These are phyloP conservation scores for Catagonus wagneri DNA, from an alignment of 2,113 vertebrate species.

Conservation along the genomic window DNA sequence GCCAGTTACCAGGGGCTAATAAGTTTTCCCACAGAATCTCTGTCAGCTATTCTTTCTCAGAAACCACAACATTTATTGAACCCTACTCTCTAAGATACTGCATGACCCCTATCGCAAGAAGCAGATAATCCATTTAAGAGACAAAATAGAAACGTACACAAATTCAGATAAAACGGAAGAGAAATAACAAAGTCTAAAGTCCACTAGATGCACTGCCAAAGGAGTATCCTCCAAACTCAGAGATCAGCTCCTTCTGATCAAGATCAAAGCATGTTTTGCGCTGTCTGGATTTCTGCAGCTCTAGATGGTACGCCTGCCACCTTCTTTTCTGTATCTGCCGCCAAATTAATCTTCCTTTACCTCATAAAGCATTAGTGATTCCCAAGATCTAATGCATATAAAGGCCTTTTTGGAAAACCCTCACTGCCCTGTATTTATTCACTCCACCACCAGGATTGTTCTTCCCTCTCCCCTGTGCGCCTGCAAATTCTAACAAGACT, in stretches of 20 bases:
- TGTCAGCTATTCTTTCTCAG: not conserved
- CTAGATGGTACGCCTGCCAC: not conserved
- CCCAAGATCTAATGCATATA: not conserved
- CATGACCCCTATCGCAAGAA: not conserved
- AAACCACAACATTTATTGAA: constrained; percentile 25
- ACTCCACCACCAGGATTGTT: not conserved
- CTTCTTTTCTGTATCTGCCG: not conserved
- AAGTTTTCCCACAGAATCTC: not conserved
- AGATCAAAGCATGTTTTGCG: not conserved
- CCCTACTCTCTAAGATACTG: not conserved
- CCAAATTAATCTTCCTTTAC: not conserved
- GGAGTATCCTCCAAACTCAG: not conserved
- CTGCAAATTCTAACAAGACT: not conserved
- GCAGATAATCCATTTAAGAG: not conserved
- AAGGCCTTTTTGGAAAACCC: not conserved
- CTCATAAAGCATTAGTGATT: not conserved
- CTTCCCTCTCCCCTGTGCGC: not conserved
- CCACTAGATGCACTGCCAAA: not conserved
- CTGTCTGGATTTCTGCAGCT: not conserved
- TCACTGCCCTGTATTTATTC: not conserved
- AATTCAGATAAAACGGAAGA: not conserved
- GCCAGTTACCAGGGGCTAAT: not conserved
- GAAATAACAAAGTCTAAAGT: constrained; percentile 9
- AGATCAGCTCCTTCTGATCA: not conserved
- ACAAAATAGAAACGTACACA: not conserved